These are phyloP conservation scores for Vulpes vulpes DNA, from an alignment of 2,113 vertebrate species.

Conservation along the genomic window DNA sequence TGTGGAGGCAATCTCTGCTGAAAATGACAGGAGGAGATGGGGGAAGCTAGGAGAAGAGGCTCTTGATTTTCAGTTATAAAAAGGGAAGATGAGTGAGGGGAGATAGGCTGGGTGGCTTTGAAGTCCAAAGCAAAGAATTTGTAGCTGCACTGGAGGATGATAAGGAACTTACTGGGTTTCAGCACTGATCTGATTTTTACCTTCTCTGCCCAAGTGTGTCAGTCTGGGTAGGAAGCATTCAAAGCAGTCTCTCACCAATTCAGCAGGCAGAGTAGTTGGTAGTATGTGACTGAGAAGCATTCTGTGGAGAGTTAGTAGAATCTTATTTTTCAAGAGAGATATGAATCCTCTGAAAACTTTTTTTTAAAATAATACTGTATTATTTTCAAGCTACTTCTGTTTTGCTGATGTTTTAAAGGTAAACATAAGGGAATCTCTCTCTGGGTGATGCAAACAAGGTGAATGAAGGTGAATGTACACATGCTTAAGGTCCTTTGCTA, in stretches of 20 bases:
- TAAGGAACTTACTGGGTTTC: background rate
- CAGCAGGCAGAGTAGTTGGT: background rate
- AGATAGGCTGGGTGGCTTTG: background rate
- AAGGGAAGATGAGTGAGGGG: background rate
- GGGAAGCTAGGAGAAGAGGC: background rate
- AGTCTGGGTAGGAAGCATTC: background rate
- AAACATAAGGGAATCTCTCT: background rate
- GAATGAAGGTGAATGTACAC: background rate
- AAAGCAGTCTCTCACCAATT: background rate
- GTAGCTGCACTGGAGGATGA: background rate
- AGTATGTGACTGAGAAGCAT: background rate
- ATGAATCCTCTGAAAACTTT: background rate
- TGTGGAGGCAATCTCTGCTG: slow-evolving; percentile 54
- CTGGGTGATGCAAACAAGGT: background rate
- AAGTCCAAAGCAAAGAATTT: background rate
- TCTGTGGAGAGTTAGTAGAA: background rate
- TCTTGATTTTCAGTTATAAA: background rate
- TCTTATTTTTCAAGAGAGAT: background rate
- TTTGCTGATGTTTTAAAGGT: background rate
- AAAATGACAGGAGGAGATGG: background rate
- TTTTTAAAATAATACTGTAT: background rate
- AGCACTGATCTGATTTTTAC: background rate
- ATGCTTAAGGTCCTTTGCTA: background rate
- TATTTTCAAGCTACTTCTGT: background rate
- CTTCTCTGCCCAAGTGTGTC: background rate